Evolutionary conservation across 2,113 vertebrate species (phyloP), one percentile per base, ranked within the genome.

Genomic region (Arothron firmamentum): DNA sequence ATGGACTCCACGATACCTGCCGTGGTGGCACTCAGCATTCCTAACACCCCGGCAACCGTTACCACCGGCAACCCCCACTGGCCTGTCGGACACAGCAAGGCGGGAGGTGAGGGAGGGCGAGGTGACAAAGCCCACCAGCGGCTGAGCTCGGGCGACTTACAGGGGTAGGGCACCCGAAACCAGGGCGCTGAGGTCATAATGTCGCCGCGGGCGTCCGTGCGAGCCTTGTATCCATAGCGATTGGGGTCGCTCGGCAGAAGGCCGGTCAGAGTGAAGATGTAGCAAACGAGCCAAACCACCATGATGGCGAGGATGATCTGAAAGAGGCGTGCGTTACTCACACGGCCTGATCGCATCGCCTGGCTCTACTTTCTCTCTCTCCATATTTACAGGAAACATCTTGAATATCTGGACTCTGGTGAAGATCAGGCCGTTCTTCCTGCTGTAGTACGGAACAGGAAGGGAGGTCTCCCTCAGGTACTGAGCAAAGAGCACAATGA

Each of bases 1-100:
- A 99, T 96, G 14, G 97, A 99, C 81, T 99, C 97, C 1, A 99
- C 90, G 42, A 98, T 98, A 42, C 97, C 97, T 0, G 94, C 92
- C 72, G 96, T 58, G 0, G 92, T 98, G 8, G 97, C 97, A 8
- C 97, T 99, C 76, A 99, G 92, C 96, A 99, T 99, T 7, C 97
- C 97, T 80, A 99, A 64, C 65, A 96, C 94, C 0, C 95, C 95
- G 0, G 96, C 94, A 0, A 90, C 84, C 0, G 96, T 98, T 72
- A 99, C 92, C 0, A 92, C 93, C 5, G 97, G 96, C 59, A 94
- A 74, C 15, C 96, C 97, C 97, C 97, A 99, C 81, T 98, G 97
- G 80, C 96, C 97, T 97, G 74, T 20, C 3, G 63, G 59, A 58
- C 19, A 72, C 10, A 50, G 5, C 14, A 2, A 57, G 14, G 10